Evolutionary conservation across 1,140 invertebrate species (phyloP), one percentile per base, ranked within the genome.

Genomic region (Himalopsyche phryganea): DNA sequence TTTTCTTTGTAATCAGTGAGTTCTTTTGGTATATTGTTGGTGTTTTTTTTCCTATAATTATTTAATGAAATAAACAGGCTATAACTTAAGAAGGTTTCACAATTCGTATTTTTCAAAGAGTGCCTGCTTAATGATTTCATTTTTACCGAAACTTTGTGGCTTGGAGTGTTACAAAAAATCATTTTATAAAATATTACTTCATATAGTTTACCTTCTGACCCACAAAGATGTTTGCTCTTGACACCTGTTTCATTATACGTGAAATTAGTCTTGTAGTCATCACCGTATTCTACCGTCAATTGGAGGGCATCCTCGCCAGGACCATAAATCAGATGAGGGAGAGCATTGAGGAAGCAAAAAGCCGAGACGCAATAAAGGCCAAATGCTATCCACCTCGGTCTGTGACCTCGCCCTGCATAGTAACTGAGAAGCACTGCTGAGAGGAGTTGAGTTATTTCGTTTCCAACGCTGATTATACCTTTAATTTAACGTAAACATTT

Each of bases 321-420:
- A 0, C 87, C 87, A 61, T 88, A 91, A 2, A 91, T 70, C 49
- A 88, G 81, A 63, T 90, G 88, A 1, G 89, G 89, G 1, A 86
- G 62, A 41, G 85, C 84, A 48, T 84, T 85, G 49, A 90, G 64
- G 51, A 89, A 75, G 67, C 87, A 89, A 63, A 85, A 87, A 0
- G 84, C 41, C 0, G 85, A 85, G 6, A 88, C 86, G 18, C 83
- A 81, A 35, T 86, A 80, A 46, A 88, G 80, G 14, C 88, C 88
- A 65, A 84, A 66, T 0, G 86, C 84, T 56, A 89, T 85, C 85
- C 86, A 88, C 66, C 85, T 71, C 9, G 87, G 86, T 57, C 85
- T 74, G 70, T 90, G 86, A 19, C 84, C 81, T 67, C 79, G 62
- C 38, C 83, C 83, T 23, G 85, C 85, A 67, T 86, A 85, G 67